A percentile compares a stretch with the other conserved stretches of the same genome.
Conservation (phyloP, 2,797 vertebrate species). For the Triplophysa bombifrons region DNA sequence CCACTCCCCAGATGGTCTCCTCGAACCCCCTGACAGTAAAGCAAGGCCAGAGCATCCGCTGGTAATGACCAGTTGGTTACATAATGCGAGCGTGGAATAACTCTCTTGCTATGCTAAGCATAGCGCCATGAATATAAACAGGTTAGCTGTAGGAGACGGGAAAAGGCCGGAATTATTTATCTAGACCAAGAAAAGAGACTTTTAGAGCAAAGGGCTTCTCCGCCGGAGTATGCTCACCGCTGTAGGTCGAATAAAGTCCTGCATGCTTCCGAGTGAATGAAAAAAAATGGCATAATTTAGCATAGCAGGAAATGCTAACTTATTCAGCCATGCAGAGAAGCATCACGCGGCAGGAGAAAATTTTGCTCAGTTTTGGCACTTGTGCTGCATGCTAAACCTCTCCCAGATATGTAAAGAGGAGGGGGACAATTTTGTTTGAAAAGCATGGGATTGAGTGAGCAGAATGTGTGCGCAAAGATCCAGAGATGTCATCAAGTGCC, state of each 20-base stretch:
- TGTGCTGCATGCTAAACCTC: constrained; percentile 27
- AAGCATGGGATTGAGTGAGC: constrained; percentile 32
- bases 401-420: neutral
- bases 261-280: constrained; percentile 10
- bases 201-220: constrained; percentile 32
- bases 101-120: constrained; percentile 36
- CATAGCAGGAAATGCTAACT: constrained; percentile 29
- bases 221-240: constrained; percentile 22
- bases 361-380: constrained; percentile 16
- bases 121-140: constrained; percentile 48
- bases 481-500: constrained; percentile 21
- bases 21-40: constrained; percentile 36
- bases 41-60: constrained; percentile 44
- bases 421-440: neutral
- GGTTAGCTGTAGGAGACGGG: constrained; percentile 40
- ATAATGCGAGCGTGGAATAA: constrained; percentile 47
- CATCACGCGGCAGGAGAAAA: constrained; percentile 39
- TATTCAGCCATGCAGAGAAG: constrained; percentile 25
- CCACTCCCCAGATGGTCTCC: constrained; percentile 37
- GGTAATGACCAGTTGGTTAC: constrained; percentile 57
- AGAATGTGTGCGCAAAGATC: constrained; percentile 36
- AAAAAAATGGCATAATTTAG: constrained; percentile 42
- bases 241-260: constrained; percentile 24
- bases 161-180: constrained; percentile 20
- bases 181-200: constrained; percentile 34